Base-by-base conservation (phyloP, 2,113 vertebrate species). In the Silurus asotus region DNA sequence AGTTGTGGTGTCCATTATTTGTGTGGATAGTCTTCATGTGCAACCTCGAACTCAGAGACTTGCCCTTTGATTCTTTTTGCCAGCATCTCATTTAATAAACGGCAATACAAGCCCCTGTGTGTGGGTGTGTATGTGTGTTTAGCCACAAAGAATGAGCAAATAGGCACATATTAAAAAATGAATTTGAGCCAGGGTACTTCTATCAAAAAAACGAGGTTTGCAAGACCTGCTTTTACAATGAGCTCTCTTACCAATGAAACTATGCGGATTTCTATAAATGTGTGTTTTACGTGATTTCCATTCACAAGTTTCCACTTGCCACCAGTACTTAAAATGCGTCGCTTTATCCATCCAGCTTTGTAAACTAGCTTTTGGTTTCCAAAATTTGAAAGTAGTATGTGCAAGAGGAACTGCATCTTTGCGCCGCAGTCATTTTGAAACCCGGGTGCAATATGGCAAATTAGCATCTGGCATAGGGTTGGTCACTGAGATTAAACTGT, bases 71-170 rank as follows among this genome's bases (percentile, higher is more conserved):
- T 78, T 45, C 69, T 82, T 15, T 85, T 85, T 88, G 67, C 81
- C 84, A 77, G 55, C 48, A 85, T 67, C 84, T 70, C 84, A 85
- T 88, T 77, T 85, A 85, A 88, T 62, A 23, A 53, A 82, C 82
- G 87, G 37, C 74, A 69, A 23, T 58, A 45, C 80, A 23, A 28
- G 83, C n/a, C 79, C 59, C 25, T 67, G 28, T 85, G 61, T 58
- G 25, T 75, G 78, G 74, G 62, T 85, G 70, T 17, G 48, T 51
- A 20, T 62, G 62, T 74, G 62, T 75, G 82, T 74, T 37, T 37
- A 55, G 37, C 72, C 55, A 53, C 72, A 75, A 37, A 75, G 56
- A 84, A 62, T 55, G 25, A 84, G 59, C 45, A 61, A 76, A 76
- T 15, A 84, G 45, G 37, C 28, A 75, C 37, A 37, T 70, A 51